A percentile compares a stretch with the other conserved stretches of the same genome.
These are phyloP conservation scores for Picus viridis DNA, from an alignment of 2,797 vertebrate genomes.

Conservation along the genomic window DNA sequence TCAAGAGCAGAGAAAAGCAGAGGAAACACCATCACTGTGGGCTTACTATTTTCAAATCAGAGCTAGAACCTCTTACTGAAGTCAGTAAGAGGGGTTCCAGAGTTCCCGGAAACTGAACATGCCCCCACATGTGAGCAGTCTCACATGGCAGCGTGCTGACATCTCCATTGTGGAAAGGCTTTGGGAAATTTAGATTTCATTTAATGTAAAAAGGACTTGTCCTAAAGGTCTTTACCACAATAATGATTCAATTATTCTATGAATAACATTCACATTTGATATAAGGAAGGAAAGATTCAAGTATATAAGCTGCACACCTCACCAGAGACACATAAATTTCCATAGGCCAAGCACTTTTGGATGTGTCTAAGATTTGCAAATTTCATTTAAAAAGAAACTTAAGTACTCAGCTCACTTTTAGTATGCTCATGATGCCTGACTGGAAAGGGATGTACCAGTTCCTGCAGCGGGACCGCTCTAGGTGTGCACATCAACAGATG, in stretches of 20 bases:
- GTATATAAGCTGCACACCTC: background rate
- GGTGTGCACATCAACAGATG: background rate
- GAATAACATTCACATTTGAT: background rate
- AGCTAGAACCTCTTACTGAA: background rate
- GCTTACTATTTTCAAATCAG: background rate
- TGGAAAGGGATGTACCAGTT: background rate
- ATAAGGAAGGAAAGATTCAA: background rate
- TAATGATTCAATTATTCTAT: too few species aligned
- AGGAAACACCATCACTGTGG: background rate
- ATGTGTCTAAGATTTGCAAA: background rate
- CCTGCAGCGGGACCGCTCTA: fast-evolving
- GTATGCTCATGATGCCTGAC: background rate
- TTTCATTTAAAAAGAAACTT: background rate
- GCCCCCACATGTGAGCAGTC: background rate
- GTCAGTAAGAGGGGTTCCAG: background rate
- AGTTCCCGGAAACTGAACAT: background rate
- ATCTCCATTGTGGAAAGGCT: background rate
- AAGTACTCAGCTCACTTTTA: background rate
- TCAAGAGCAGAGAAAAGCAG: background rate
- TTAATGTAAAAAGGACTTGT: background rate
- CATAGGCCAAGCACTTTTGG: background rate
- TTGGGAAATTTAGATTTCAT: background rate
- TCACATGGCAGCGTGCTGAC: background rate
- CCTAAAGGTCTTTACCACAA: too few species aligned
- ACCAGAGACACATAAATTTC: background rate